Percentiles rank a stretch among this genome's conserved stretches.
Evolutionary conservation across 2,797 vertebrate genomes (phyloP).

Genomic region (Steatocranus sp.): DNA sequence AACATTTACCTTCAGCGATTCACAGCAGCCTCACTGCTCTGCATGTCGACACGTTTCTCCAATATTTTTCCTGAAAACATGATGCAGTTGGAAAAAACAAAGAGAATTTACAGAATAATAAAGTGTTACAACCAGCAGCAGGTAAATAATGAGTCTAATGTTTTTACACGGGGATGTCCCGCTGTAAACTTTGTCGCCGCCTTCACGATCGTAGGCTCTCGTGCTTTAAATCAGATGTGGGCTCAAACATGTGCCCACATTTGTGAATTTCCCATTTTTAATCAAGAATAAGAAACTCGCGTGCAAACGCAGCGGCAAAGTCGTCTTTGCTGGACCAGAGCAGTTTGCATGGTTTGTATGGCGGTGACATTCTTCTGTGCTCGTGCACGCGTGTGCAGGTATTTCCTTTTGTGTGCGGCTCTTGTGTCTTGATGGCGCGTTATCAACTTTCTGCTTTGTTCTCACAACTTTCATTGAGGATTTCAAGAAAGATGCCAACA

Average conservation of each 20-base stretch:
- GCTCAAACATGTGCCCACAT: neutral
- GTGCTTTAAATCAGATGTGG: neutral
- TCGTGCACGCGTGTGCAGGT: neutral
- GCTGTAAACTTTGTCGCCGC: neutral
- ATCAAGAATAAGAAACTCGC: neutral
- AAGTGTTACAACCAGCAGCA: accelerated
- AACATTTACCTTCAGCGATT: neutral
- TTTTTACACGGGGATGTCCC: neutral
- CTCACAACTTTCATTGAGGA: constrained; percentile 24
- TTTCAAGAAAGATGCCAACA: constrained; percentile 30
- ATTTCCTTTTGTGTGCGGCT: neutral
- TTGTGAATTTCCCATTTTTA: neutral
- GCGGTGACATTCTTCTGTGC: constrained; percentile 17
- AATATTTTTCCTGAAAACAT: accelerated
- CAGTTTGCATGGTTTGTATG: neutral
- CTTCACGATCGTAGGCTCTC: neutral
- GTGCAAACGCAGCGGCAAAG: neutral
- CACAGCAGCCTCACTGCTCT: neutral
- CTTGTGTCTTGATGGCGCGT: neutral
- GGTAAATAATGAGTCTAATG: neutral
- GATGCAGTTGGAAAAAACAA: neutral
- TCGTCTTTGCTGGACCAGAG: constrained; percentile 25
- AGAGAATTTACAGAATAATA: neutral
- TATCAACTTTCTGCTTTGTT: constrained; percentile 17
- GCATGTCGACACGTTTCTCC: neutral